Base-by-base conservation (phyloP, 92 coral and sea anemone species). In the Parazoanthus atlanticus region DNA sequence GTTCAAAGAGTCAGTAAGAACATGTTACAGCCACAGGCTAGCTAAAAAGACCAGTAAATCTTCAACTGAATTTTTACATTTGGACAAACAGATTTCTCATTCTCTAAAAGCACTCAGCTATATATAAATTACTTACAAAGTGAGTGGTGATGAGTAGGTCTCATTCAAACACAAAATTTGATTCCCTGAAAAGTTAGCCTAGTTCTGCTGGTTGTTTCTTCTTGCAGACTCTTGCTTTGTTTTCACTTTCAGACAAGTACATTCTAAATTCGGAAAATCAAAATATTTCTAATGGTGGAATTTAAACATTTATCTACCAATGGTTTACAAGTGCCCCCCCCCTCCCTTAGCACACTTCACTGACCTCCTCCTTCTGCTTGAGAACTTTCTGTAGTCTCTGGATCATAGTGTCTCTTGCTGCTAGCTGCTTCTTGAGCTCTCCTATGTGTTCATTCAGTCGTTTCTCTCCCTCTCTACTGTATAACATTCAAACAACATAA, bases 401-500 rank as follows among this genome's bases (percentile, higher is more conserved):
- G 77, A 96, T 93, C 74, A 92, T 96, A 40, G 88, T 91, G 78
- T 94, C 96, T 67, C 97, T 92, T 5, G 94, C 93, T 12, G 94
- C 91, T 9, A 96, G 93, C 81, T 96, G 98, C 86, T 92, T 91
- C 89, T 93, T 94, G 21, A 96, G 93, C 80, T 96, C 99, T 29
- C 84, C 81, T 76, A 96, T 96, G 89, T 95, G 98, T 25, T 93
- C 96, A 47, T 90, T 91, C 78, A 96, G 88, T 84, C 98, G 91
- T 74, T 92, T 93, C 87, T 96, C 99, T 23, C 99, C 96, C 41
- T 95, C 94, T 38, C 94, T 92, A 91, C 99, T 96, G 88, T 21
- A 36, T 2, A 36, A 36, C 38, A 36, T 36, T 2, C 38, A 36
- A 36, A 36, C 38, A 36, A 36, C 38, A 36, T 5, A 36, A 36